Evolutionary conservation across 1,140 invertebrate species (phyloP).

Genomic region (Sycophaga agraensis): DNA sequence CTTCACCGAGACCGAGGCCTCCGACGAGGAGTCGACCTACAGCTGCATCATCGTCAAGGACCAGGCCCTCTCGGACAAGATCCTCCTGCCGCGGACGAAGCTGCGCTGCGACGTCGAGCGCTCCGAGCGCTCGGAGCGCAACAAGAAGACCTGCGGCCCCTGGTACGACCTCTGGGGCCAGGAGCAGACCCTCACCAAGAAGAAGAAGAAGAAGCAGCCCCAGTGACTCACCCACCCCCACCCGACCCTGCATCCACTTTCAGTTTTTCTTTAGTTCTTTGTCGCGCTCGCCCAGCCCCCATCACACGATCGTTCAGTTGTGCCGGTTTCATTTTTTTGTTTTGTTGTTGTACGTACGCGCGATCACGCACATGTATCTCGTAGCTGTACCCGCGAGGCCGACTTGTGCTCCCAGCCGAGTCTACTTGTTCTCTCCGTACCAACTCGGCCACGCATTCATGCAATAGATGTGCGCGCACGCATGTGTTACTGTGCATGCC

Average conservation of each 20-base stretch:
- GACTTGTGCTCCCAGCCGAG: too few relatives aligned
- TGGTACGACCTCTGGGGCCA: conserved; percentile 85
- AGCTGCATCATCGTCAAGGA: conserved; percentile 60
- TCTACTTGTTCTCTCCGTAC: too few relatives aligned
- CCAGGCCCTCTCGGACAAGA: conserved; percentile 57
- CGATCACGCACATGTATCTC: too few relatives aligned
- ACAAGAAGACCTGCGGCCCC: conserved; percentile 74
- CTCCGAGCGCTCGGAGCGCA: conserved; percentile 32
- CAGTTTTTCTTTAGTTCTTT: conserved; percentile 19
- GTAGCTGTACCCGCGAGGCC: too few relatives aligned
- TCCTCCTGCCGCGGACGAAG: conserved; percentile 72
- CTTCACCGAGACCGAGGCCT: conserved; percentile 58
- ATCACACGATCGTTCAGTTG: conserved; percentile 8
- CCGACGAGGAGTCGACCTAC: conserved; percentile 65
- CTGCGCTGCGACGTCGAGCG: conserved; percentile 62
- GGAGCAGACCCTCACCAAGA: conserved; percentile 60
- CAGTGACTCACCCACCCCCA: not conserved
- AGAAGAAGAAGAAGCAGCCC: conserved; percentile 51
- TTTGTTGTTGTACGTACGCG: too few relatives aligned
- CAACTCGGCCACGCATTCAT: too few relatives aligned
- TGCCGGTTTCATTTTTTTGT: too few relatives aligned
- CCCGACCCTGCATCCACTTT: not conserved
- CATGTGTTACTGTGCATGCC: too few relatives aligned
- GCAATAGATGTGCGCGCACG: too few relatives aligned
- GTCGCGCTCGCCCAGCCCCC: too few relatives aligned